Conservation (phyloP, 2,888 invertebrate species). For the Thereva unica region DNA sequence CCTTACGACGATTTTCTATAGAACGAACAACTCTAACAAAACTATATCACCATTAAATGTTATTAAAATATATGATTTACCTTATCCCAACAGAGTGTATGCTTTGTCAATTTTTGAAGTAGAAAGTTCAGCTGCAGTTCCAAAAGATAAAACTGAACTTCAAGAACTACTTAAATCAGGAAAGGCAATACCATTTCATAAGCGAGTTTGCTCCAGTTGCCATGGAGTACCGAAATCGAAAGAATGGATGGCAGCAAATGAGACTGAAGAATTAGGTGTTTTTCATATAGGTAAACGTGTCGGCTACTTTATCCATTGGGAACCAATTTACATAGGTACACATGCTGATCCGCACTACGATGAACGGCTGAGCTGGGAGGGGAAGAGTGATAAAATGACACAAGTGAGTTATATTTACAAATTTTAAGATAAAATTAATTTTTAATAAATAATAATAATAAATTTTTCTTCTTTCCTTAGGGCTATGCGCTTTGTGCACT, state of each 20-base stretch:
- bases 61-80: not conserved
- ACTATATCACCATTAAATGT: not conserved
- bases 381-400: conserved; percentile 94
- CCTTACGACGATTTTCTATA: no score
- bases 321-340: conserved; percentile 91
- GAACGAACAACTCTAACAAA: no score
- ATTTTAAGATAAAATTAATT: not conserved
- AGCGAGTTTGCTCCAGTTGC: conserved; percentile 84
- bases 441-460: conserved; percentile 6
- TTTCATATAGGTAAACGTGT: conserved; percentile 84
- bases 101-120: conserved; percentile 90
- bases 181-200: conserved; percentile 88
- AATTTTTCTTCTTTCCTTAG: conserved; percentile 58
- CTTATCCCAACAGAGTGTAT: conserved; percentile 69
- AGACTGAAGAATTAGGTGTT: conserved; percentile 72
- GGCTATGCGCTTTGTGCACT: conserved; percentile 88
- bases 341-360: conserved; percentile 87
- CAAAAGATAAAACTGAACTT: conserved; percentile 73
- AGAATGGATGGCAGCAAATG: conserved; percentile 78
- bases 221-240: conserved; percentile 85
- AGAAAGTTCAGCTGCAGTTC: conserved; percentile 66
- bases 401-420: conserved; percentile 67
- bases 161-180: conserved; percentile 74
- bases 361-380: conserved; percentile 91
- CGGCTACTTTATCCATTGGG: conserved; percentile 83